Conservation (phyloP, 2,797 vertebrate species). For the Lepidocolaptes lacrymiger region DNA sequence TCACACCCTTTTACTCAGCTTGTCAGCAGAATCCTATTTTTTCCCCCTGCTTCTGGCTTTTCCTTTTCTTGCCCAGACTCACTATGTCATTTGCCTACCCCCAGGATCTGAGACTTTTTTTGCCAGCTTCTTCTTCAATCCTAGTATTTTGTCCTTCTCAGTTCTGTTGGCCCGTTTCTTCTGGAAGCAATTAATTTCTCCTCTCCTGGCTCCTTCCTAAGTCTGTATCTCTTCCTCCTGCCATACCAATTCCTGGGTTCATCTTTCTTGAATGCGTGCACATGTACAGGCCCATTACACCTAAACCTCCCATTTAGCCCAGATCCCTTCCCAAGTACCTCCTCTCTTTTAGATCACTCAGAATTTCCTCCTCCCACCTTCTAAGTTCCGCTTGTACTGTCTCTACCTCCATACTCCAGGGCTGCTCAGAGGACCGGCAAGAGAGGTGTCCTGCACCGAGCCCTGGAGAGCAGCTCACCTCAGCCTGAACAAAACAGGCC, state of each 20-base stretch:
- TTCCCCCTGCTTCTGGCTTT: background rate
- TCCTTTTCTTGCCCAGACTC: background rate
- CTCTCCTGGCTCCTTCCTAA: background rate
- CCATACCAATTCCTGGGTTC: background rate
- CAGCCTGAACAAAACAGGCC: background rate
- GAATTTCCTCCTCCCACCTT: background rate
- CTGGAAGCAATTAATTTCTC: background rate
- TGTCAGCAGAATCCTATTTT: background rate
- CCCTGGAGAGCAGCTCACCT: background rate
- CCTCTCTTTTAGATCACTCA: background rate
- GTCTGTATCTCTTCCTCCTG: background rate
- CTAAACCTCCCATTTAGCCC: background rate
- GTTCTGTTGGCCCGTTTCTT: background rate
- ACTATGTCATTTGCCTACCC: background rate
- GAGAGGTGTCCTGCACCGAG: rapidly evolving
- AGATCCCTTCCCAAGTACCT: background rate
- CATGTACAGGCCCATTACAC: background rate
- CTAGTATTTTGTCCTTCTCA: background rate
- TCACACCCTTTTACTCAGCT: background rate
- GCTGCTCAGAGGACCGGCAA: background rate
- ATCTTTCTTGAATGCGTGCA: background rate
- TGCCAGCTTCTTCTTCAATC: background rate
- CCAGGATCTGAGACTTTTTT: background rate
- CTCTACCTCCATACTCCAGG: background rate
- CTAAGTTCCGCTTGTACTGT: rapidly evolving